phyloP scores from a whole-genome alignment of 2,797 vertebrate species.

The Mormyrops boulengeri region DNA sequence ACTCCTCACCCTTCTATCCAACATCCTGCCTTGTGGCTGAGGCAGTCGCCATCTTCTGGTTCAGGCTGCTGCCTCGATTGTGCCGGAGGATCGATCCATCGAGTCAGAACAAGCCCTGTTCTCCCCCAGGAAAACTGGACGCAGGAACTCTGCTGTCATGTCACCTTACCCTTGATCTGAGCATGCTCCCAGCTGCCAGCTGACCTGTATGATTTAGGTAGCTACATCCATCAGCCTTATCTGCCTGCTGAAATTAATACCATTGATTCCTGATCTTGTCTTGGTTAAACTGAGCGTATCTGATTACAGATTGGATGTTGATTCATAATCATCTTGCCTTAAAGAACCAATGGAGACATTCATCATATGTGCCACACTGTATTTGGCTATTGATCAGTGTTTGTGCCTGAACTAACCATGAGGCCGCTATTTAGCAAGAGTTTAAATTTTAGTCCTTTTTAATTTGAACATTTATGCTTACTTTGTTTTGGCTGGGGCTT shows the following conservation, averaged over 20 bases:
- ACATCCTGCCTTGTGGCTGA: background rate
- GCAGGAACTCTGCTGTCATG: background rate
- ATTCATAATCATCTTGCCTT: slow-evolving; percentile 9
- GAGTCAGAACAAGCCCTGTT: background rate
- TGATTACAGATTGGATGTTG: background rate
- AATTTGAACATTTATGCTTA: background rate
- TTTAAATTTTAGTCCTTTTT: background rate
- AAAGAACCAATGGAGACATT: background rate
- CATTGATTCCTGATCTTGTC: slow-evolving; percentile 8
- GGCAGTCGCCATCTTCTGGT: background rate
- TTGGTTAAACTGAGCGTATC: background rate
- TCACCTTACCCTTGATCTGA: background rate
- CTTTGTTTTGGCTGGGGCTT: background rate
- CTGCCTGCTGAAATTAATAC: background rate
- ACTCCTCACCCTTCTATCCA: background rate
- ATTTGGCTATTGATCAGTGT: background rate
- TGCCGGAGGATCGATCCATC: background rate
- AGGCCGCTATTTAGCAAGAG: background rate
- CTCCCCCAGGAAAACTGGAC: background rate
- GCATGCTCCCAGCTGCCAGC: background rate
- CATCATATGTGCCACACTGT: background rate
- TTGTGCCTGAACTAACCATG: background rate
- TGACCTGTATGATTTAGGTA: background rate
- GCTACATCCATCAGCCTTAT: slow-evolving; percentile 5
- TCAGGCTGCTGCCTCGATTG: background rate